These are phyloP conservation scores for Watsonalla cultraria DNA, from an alignment of 2,888 invertebrate genomes.

Conservation along the genomic window DNA sequence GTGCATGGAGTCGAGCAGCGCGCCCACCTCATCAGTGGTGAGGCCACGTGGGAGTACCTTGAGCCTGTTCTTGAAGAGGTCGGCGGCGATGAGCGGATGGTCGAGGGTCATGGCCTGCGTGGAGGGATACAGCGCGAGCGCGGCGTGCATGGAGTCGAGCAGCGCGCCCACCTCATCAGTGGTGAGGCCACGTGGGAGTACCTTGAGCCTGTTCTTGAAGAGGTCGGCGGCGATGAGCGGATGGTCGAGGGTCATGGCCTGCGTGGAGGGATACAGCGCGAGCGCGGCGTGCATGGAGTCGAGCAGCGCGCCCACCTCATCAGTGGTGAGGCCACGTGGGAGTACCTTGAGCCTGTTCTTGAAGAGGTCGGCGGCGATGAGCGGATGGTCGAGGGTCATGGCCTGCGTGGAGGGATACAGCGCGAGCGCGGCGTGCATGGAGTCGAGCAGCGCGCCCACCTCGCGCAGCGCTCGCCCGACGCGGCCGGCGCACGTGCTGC, in stretches of 20 bases:
- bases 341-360: constrained; percentile 81
- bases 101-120: constrained; percentile 86
- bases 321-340: background rate
- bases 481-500: constrained; percentile 82
- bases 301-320: constrained; percentile 48
- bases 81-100: constrained; percentile 83
- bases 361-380: constrained; percentile 82
- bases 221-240: constrained; percentile 82
- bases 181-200: constrained; percentile 17
- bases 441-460: constrained; percentile 83
- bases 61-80: constrained; percentile 81
- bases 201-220: constrained; percentile 83
- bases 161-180: constrained; percentile 49
- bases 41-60: constrained; percentile 60
- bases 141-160: no score
- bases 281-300: constrained; percentile 60
- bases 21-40: background rate
- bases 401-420: constrained; percentile 91
- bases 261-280: constrained; percentile 89
- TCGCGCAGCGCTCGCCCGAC: constrained; percentile 87
- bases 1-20: background rate
- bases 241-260: constrained; percentile 87
- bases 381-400: constrained; percentile 85
- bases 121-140: constrained; percentile 66
- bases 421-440: constrained; percentile 86